A percentile compares a stretch with the other conserved stretches of the same genome.
These are phyloP conservation scores for Anoplopoma fimbria DNA, from an alignment of 2,113 vertebrate species.

Conservation along the genomic window DNA sequence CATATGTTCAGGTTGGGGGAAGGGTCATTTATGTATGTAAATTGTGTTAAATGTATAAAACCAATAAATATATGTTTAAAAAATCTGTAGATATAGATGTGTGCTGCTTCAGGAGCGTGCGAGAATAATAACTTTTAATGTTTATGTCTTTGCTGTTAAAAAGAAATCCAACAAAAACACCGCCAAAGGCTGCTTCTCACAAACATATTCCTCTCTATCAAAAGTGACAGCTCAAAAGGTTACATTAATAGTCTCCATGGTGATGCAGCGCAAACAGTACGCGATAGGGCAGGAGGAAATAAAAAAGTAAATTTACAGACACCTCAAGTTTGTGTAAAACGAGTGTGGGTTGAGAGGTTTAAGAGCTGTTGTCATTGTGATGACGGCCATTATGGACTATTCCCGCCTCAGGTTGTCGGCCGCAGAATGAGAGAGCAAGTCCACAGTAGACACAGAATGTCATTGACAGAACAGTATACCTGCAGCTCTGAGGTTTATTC, in stretches of 20 bases:
- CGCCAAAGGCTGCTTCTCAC: neutral
- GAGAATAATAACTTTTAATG: neutral
- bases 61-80: too few species aligned
- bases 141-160: neutral
- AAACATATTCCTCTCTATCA: neutral
- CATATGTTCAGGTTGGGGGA: too few species aligned
- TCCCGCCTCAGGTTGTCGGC: neutral
- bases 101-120: too few species aligned
- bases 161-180: neutral
- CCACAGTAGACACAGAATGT: too few species aligned
- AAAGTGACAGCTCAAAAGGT: slow-evolving; percentile 16
- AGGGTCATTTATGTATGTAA: too few species aligned
- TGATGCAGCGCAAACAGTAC: neutral
- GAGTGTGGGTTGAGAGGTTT: slow-evolving; percentile 15
- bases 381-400: slow-evolving; percentile 14
- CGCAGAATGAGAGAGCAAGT: neutral
- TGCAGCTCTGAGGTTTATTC: neutral
- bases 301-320: slow-evolving; percentile 9
- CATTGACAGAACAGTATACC: neutral
- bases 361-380: slow-evolving; percentile 18
- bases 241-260: slow-evolving; percentile 3
- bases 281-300: neutral
- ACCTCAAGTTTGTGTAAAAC: slow-evolving; percentile 5
- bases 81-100: too few species aligned
- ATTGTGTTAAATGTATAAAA: too few species aligned